Evolutionary conservation across 30 jellyfish, hydroid and myxozoan genomes (phyloP).

Genomic region (Catostylus mosaicus): DNA sequence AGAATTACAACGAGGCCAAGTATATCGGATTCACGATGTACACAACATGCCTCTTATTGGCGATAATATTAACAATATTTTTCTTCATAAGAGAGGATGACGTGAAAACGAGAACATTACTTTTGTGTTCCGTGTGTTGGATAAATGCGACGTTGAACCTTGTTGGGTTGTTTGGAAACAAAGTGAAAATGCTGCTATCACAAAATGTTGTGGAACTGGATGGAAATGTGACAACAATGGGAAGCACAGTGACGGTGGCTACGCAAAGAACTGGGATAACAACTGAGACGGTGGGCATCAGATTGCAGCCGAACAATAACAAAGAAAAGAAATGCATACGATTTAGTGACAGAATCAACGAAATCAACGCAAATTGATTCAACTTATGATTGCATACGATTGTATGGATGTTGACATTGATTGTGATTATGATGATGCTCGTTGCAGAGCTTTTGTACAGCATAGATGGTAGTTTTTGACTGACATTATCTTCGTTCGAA

Average conservation of each 20-base stretch:
- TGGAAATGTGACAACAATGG: constrained; percentile 16
- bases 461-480: too few relatives aligned
- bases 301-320: not conserved
- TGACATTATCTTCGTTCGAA: too few relatives aligned
- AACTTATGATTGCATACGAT: too few relatives aligned
- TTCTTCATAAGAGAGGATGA: constrained; percentile 55
- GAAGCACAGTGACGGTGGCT: not conserved
- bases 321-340: not conserved
- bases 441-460: too few relatives aligned
- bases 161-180: constrained; percentile 89
- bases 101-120: constrained; percentile 48
- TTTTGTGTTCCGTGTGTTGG: constrained; percentile 70
- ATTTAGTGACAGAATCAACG: too few relatives aligned
- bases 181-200: constrained; percentile 62
- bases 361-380: too few relatives aligned
- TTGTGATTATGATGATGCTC: too few relatives aligned
- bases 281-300: not conserved
- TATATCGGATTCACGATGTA: constrained; percentile 92
- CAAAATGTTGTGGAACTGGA: constrained; percentile 34
- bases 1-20: constrained; percentile 96
- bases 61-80: constrained; percentile 69
- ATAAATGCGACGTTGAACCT: constrained; percentile 71
- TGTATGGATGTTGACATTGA: too few relatives aligned
- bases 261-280: constrained; percentile 18
- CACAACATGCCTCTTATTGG: constrained; percentile 78